Evolutionary conservation across 2,888 invertebrate genomes (phyloP).

Genomic region (Zele albiditarsus): DNA sequence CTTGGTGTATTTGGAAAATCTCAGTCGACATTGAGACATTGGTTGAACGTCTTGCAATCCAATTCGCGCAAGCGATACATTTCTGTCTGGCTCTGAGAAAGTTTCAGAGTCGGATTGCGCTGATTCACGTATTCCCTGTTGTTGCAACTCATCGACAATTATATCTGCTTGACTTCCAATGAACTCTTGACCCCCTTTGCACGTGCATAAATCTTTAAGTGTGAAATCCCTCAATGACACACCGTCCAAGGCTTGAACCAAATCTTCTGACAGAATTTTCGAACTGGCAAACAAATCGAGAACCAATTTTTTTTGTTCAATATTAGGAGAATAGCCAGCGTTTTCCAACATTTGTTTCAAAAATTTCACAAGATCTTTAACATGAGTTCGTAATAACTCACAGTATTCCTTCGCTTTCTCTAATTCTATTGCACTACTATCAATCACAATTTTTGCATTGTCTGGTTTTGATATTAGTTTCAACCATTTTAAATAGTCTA

Average conservation of each 20-base stretch:
- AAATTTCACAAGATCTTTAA: constrained; percentile 66
- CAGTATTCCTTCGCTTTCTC: constrained; percentile 61
- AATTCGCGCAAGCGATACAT: constrained; percentile 86
- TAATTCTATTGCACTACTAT: constrained; percentile 55
- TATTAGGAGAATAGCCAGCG: constrained; percentile 52
- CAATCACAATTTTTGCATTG: constrained; percentile 50
- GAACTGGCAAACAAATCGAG: constrained; percentile 65
- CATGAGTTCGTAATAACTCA: constrained; percentile 63
- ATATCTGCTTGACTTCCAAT: constrained; percentile 37
- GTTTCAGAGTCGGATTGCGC: constrained; percentile 84
- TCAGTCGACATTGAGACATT: constrained; percentile 54
- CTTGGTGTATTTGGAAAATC: constrained; percentile 61
- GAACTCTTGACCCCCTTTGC: constrained; percentile 28
- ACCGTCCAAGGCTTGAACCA: constrained; percentile 63
- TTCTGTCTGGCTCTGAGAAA: constrained; percentile 90
- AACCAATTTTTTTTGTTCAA: constrained; percentile 62
- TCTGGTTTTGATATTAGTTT: constrained; percentile 65
- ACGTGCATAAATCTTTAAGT: constrained; percentile 14
- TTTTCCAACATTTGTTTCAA: constrained; percentile 66
- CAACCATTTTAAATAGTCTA: constrained; percentile 68
- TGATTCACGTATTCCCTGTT: constrained; percentile 62
- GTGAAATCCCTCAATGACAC: neutral
- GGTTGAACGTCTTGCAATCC: constrained; percentile 76
- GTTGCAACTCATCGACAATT: constrained; percentile 39
- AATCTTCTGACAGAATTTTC: constrained; percentile 65